Evolutionary conservation across 2,888 invertebrate species (phyloP).

Genomic region (Molanna angustata): DNA sequence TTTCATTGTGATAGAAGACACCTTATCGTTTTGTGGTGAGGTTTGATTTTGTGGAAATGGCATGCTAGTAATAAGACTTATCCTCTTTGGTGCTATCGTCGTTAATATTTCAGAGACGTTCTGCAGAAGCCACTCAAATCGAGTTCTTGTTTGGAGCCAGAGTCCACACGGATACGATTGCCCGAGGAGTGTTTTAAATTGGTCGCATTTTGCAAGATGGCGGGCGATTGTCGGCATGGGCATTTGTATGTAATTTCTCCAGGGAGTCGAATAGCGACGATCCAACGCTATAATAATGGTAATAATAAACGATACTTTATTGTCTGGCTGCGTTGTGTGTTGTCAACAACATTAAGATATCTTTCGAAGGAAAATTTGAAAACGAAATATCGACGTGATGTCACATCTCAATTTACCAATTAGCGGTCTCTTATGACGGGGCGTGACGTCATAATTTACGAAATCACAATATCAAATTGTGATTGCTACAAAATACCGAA

Average conservation of each 20-base stretch:
- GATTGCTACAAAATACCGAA: too few relatives aligned
- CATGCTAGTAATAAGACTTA: neutral
- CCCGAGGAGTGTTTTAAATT: neutral
- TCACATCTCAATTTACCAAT: too few relatives aligned
- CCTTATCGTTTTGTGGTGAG: neutral
- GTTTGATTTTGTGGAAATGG: neutral
- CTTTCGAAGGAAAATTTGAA: too few relatives aligned
- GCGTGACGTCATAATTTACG: too few relatives aligned
- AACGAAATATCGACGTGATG: too few relatives aligned
- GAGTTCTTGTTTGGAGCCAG: too few relatives aligned
- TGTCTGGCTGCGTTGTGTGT: constrained; percentile 5
- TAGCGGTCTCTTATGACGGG: too few relatives aligned
- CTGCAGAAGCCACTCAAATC: too few relatives aligned
- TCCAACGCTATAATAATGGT: constrained; percentile 25
- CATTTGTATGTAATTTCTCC: constrained; percentile 31
- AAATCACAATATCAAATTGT: too few relatives aligned
- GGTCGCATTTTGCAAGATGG: neutral
- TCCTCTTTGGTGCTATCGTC: neutral
- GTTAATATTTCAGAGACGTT: neutral
- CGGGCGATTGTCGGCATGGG: constrained; percentile 23
- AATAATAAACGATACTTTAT: constrained; percentile 22
- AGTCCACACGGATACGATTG: too few relatives aligned
- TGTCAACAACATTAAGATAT: neutral
- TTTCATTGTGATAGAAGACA: too few relatives aligned
- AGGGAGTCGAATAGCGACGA: constrained; percentile 25